Base-by-base conservation (phyloP, 1,140 invertebrate genomes). In the Drusus annulatus region DNA sequence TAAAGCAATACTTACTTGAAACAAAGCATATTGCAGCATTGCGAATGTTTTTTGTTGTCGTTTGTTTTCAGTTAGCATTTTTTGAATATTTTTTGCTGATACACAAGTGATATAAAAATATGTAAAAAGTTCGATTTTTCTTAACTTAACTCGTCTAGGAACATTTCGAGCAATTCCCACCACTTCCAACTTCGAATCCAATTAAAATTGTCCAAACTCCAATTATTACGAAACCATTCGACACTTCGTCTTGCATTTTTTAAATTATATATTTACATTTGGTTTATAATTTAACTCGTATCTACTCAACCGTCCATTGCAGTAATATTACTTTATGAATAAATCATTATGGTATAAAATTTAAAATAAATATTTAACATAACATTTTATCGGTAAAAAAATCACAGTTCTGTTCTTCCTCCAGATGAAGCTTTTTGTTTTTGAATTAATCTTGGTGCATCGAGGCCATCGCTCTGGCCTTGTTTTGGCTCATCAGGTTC, bases 401-500 rank as follows among this genome's bases (percentile, higher is more conserved):
- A 82, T 82, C 81, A 82, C 81, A 82, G 81, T 82, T 82, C 45
- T 45, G 73, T 65, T 80, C 52, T 58, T 19, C 51, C 36, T 45
- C 36, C 36, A 7, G 36, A 45, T 45, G 36, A 45, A 45, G 36
- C 36, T 45, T 45, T 45, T 45, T 45, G 36, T 45, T 45, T 45
- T 45, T 31, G 7, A 28, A 17, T 28, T 45, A 78, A 36, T 78
- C 76, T 69, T 76, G 78, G 45, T 81, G 80, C 52, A 54, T 25
- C 17, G 60, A 54, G 0, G 69, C 71, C 36, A 76, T 31, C 74
- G 84, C 85, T 79, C 89, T 87, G 76, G 87, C 83, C 89, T 84
- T 90, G 85, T 89, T 90, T 79, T 91, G 89, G 69, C 91, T 91
- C 84, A 94, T 91, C 86, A 94, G 92, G 79, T 93, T 94, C 85